Percentiles rank a stretch among this genome's conserved stretches.
These are phyloP conservation scores for Tuta absoluta DNA, from an alignment of 2,888 invertebrate genomes.

Conservation along the genomic window DNA sequence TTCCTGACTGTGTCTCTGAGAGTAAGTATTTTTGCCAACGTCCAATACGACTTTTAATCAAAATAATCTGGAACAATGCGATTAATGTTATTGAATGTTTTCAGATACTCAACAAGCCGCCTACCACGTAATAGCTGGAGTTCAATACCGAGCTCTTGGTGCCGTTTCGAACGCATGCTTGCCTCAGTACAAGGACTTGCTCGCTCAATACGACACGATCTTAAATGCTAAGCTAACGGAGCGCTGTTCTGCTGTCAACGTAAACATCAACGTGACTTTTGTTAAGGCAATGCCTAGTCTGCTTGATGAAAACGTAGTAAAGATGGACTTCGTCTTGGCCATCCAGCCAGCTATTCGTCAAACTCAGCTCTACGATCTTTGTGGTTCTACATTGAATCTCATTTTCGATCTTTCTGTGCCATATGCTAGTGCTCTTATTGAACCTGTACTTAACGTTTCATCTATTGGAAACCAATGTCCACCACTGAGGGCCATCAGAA, in stretches of 20 bases:
- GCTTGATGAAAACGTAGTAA: slow-evolving; percentile 92
- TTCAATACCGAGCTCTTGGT: slow-evolving; percentile 94
- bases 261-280: slow-evolving; percentile 96
- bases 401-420: slow-evolving; percentile 97
- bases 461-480: slow-evolving; percentile 96
- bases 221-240: slow-evolving; percentile 92
- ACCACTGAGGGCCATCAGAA: slow-evolving; percentile 91
- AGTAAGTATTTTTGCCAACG: slow-evolving; percentile 80
- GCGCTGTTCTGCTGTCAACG: slow-evolving; percentile 96
- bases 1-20: slow-evolving; percentile 97
- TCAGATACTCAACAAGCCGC: slow-evolving; percentile 96
- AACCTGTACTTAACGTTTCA: slow-evolving; percentile 92
- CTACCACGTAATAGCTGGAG: slow-evolving; percentile 93
- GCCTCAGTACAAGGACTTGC: slow-evolving; percentile 90
- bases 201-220: slow-evolving; percentile 89
- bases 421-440: slow-evolving; percentile 93
- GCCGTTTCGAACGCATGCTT: slow-evolving; percentile 92
- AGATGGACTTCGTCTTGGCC: slow-evolving; percentile 93
- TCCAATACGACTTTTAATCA: background rate
- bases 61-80: background rate
- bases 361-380: slow-evolving; percentile 95
- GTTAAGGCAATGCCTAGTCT: slow-evolving; percentile 90
- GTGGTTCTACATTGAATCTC: slow-evolving; percentile 94
- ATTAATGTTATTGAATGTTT: slow-evolving; percentile 29
- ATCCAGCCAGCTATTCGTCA: slow-evolving; percentile 94